Evolutionary conservation across 2,113 vertebrate species (phyloP).

Genomic region (Otolemur garnettii): DNA sequence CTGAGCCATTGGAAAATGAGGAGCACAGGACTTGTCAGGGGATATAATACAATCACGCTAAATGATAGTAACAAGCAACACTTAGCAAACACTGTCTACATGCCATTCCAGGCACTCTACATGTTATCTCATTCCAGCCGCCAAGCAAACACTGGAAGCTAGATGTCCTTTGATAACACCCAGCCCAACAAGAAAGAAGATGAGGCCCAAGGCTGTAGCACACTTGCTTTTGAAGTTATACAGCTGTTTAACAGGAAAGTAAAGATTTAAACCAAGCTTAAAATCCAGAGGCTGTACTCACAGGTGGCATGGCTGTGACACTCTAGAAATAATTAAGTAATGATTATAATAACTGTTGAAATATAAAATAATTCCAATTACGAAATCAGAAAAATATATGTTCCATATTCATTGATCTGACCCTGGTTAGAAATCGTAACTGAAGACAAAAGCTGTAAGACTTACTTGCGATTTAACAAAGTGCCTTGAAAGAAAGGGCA

Average conservation of each 20-base stretch:
- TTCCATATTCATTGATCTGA: not conserved
- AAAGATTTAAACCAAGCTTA: not conserved
- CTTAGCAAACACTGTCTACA: not conserved
- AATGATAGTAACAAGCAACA: not conserved
- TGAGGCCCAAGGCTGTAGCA: not conserved
- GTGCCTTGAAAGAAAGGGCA: not conserved
- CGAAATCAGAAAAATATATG: constrained; percentile 45
- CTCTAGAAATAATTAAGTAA: not conserved
- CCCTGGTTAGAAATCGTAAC: constrained; percentile 29
- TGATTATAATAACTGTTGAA: not conserved
- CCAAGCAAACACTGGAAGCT: not conserved
- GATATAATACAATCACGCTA: not conserved
- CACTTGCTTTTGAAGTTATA: constrained; percentile 31
- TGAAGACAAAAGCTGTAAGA: too few relatives aligned
- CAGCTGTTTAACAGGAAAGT: not conserved
- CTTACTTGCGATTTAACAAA: constrained; percentile 2
- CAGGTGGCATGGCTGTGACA: not conserved
- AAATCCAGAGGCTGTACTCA: not conserved
- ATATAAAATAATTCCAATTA: constrained; percentile 60
- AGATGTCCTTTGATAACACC: not conserved
- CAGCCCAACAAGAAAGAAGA: not conserved
- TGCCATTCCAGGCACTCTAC: not conserved
- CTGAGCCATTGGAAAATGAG: not conserved
- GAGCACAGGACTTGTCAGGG: not conserved
- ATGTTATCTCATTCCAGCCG: not conserved